A percentile compares a stretch with the other conserved stretches of the same genome.
phyloP scores from a whole-genome alignment of 2,797 vertebrate species.

The Acridotheres tristis region DNA sequence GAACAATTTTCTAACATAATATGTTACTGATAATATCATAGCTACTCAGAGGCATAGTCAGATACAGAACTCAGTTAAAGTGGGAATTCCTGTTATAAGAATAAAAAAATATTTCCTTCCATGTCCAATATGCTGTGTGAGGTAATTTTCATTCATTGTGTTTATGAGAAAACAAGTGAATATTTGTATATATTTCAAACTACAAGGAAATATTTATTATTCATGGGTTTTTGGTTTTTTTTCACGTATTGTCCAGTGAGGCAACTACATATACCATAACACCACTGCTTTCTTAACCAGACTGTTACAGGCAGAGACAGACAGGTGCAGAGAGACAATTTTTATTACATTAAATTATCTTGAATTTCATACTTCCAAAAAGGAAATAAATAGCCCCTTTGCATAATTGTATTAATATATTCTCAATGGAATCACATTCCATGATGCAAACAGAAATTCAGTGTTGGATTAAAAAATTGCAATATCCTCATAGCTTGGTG shows the following conservation, averaged over 20 bases:
- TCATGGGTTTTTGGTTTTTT: not conserved
- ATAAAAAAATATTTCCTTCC: not conserved
- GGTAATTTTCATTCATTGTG: conserved; percentile 4
- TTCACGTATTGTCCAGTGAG: not conserved
- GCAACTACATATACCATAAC: not conserved
- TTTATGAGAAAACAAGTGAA: conserved; percentile 1
- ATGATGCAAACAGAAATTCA: not conserved
- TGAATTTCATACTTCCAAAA: conserved; percentile 11
- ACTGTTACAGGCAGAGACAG: conserved; percentile 5
- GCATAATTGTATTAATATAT: conserved; percentile 21
- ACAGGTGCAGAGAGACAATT: not conserved
- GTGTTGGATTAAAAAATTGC: not conserved
- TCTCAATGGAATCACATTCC: conserved; percentile 6
- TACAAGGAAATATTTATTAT: not conserved
- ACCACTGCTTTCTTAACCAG: not conserved
- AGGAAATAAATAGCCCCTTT: not conserved
- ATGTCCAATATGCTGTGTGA: not conserved
- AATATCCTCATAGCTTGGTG: not conserved
- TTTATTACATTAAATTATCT: conserved; percentile 11
- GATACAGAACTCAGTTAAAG: not conserved
- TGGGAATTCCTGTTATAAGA: not conserved
- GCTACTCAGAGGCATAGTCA: not conserved
- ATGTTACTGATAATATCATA: not conserved
- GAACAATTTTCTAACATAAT: not conserved
- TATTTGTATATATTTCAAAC: not conserved